Percentiles rank a stretch among this genome's conserved stretches.
These are phyloP conservation scores for Chrosomus eos DNA, from an alignment of 2,797 vertebrate genomes.

Conservation along the genomic window DNA sequence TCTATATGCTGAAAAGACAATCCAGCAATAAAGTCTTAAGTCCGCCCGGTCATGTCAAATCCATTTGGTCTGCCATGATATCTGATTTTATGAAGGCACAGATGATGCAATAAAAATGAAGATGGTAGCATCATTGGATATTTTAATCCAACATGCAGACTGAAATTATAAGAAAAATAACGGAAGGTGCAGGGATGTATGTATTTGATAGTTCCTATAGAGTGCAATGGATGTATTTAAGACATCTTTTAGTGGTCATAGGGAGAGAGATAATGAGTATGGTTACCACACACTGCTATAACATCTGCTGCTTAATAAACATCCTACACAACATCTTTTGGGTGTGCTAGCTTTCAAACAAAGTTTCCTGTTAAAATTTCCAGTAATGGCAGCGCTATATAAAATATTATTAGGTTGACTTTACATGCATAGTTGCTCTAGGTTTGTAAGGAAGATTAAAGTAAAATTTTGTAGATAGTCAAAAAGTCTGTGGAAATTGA, in stretches of 20 bases:
- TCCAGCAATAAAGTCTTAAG: background rate
- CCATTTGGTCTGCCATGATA: background rate
- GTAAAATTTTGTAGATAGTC: background rate
- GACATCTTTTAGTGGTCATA: slow-evolving; percentile 14
- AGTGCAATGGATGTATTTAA: background rate
- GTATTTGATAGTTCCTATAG: background rate
- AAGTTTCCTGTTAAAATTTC: background rate
- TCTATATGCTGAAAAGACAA: background rate
- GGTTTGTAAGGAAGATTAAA: background rate
- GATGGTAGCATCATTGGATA: background rate
- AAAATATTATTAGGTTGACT: background rate
- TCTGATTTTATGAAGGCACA: slow-evolving; percentile 4
- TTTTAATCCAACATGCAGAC: background rate
- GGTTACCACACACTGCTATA: slow-evolving; percentile 22
- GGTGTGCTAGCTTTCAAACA: background rate
- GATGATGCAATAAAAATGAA: slow-evolving; percentile 32
- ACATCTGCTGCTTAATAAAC: slow-evolving; percentile 44
- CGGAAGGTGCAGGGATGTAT: background rate
- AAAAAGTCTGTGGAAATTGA: background rate
- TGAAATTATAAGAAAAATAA: background rate
- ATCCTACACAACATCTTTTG: background rate
- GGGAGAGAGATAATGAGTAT: slow-evolving; percentile 32
- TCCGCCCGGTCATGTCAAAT: background rate
- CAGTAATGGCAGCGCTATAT: background rate
- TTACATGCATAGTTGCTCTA: background rate